phyloP scores from a whole-genome alignment of 2,797 vertebrate species.

The Oceanodroma leucorhoa region DNA sequence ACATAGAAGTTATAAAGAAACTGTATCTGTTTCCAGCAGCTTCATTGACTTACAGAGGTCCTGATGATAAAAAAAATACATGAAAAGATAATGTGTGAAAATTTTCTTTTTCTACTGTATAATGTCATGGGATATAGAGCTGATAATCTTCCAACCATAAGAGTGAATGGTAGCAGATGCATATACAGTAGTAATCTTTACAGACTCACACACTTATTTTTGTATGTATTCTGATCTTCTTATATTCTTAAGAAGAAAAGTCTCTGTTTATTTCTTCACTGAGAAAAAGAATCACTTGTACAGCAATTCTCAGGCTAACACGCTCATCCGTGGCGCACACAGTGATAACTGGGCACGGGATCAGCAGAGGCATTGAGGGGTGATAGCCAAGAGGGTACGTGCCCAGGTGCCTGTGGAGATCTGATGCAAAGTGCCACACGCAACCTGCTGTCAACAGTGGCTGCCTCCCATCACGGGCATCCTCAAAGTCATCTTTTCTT shows the following conservation, averaged over 20 bases:
- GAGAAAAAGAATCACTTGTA: neutral
- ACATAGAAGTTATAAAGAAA: neutral
- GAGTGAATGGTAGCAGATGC: neutral
- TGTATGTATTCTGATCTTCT: neutral
- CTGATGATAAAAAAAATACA: slow-evolving; percentile 14
- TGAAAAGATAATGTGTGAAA: slow-evolving; percentile 9
- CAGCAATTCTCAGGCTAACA: neutral
- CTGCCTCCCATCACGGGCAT: neutral
- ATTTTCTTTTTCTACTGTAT: neutral
- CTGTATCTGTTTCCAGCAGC: neutral
- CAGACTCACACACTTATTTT: neutral
- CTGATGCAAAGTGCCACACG: neutral
- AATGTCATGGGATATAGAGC: neutral
- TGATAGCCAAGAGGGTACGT: neutral
- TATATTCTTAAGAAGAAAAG: neutral
- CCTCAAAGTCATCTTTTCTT: neutral
- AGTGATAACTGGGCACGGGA: neutral
- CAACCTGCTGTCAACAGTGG: neutral
- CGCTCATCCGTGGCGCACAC: accelerated
- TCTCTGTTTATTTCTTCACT: neutral
- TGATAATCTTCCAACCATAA: neutral
- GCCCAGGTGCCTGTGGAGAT: neutral
- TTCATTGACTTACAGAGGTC: neutral
- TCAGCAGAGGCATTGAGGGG: neutral
- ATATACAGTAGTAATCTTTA: neutral